Evolutionary conservation across 92 coral and sea anemone genomes (phyloP), one percentile per base, ranked within the genome.

Genomic region (Porites lobata): DNA sequence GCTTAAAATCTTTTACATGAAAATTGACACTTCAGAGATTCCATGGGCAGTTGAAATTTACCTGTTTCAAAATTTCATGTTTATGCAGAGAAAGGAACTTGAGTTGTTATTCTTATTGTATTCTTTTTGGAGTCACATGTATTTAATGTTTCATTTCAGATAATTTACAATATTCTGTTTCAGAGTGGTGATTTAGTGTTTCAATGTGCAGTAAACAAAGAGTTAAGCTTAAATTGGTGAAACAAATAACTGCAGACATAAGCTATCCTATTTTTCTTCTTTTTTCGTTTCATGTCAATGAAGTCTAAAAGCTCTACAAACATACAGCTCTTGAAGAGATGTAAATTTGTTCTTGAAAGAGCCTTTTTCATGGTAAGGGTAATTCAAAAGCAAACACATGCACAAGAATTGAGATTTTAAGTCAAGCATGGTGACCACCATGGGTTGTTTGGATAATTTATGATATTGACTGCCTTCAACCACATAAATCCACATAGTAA

Each of bases 381-480:
- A n/a, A 57, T 54, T 69, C 9, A 9, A 38, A 72, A 83, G 72
- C 62, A 83, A 72, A 72, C 80, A 72, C n/a, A 83, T 83, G 87
- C 87, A 83, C 80, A 72, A 73, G n/a, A 81, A 38, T 43, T n/a
- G 50, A 14, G 72, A 62, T 15, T 72, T 81, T 47, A 62, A 83
- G 71, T 83, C 87, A 83, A 83, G 72, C 87, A 83, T 83, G 80
- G 51, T 72, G 61, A 72, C 80, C 87, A 83, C 87, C 87, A 83
- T 83, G 87, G 63, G 13, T 43, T 83, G 54, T 83, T 83, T 83
- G 50, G 80, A 61, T 83, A 59, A 83, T 83, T 83, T 62, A 83
- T 83, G 62, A 32, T 17, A 62, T 83, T 83, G 13, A 59, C 79
- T 74, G 64, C 51, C 68, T 82, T 57, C 70, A 72, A 47, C 80